Percentiles rank a stretch among this genome's conserved stretches.
These are phyloP conservation scores for Chiloscyllium plagiosum DNA, from an alignment of 2,113 vertebrate species.

Conservation along the genomic window DNA sequence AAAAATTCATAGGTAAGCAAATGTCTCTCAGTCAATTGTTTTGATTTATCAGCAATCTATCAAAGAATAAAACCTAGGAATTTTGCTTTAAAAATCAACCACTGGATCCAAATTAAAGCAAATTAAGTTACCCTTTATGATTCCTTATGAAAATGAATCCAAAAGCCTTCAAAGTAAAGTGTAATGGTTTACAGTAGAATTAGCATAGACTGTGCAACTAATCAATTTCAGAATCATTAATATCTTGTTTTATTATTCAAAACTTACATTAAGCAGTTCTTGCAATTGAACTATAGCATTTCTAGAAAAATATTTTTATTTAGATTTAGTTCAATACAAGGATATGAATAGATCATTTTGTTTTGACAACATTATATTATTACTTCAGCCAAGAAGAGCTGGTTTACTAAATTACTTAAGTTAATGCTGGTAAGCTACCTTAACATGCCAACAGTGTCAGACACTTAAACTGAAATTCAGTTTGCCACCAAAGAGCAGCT, in stretches of 20 bases:
- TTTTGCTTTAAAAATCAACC: neutral
- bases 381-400: neutral
- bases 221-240: neutral
- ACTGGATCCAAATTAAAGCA: neutral
- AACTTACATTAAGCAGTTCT: neutral
- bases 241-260: neutral
- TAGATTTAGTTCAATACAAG: neutral
- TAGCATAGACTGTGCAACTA: neutral
- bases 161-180: neutral
- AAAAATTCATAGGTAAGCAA: neutral
- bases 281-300: neutral
- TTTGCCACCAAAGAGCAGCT: neutral
- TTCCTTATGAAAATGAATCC: neutral
- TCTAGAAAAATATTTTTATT: neutral
- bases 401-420: neutral
- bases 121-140: neutral
- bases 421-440: neutral
- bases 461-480: neutral
- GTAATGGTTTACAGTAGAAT: neutral
- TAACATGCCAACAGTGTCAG: neutral
- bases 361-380: neutral
- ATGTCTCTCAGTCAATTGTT: neutral
- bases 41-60: neutral
- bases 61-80: constrained; percentile 3
- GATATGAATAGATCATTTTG: neutral